phyloP scores from a whole-genome alignment of 2,113 vertebrate genomes.

The Plestiodon gilberti region DNA sequence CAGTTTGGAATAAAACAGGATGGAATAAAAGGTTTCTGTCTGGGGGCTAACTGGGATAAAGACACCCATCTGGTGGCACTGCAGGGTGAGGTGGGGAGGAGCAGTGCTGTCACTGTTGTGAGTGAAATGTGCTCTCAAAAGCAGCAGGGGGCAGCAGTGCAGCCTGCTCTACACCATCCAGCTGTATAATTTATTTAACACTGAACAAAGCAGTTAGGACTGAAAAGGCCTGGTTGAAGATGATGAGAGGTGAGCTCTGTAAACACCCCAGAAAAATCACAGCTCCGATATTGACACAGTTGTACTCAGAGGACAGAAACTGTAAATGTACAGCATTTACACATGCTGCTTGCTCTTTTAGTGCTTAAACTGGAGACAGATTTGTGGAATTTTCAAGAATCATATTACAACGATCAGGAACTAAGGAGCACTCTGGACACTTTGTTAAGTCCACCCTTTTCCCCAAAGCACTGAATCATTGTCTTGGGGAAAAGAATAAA shows the following conservation, averaged over 20 bases:
- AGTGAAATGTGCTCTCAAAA: conserved; percentile 38
- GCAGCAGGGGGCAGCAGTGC: conserved; percentile 68
- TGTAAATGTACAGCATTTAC: neutral
- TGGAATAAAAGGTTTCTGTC: neutral
- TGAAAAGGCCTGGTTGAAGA: too few species aligned
- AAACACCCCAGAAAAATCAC: neutral
- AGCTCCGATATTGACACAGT: neutral
- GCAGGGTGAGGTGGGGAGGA: neutral
- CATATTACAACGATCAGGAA: neutral
- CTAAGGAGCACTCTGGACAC: neutral
- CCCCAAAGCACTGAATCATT: neutral
- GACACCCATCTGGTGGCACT: neutral
- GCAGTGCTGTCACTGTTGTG: conserved; percentile 12
- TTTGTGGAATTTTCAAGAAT: neutral
- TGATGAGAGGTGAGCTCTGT: fast-evolving
- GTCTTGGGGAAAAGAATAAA: too few species aligned
- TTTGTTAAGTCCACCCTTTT: neutral
- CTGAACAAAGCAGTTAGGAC: neutral
- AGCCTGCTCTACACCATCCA: neutral
- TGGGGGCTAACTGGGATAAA: neutral
- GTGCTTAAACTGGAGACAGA: neutral
- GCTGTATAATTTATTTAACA: neutral
- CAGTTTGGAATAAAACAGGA: too few species aligned
- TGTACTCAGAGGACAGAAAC: neutral
- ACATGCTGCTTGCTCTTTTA: neutral